Evolutionary conservation across 2,888 invertebrate genomes (phyloP), one percentile per base, ranked within the genome.

Genomic region (Tenthredo mesomela): DNA sequence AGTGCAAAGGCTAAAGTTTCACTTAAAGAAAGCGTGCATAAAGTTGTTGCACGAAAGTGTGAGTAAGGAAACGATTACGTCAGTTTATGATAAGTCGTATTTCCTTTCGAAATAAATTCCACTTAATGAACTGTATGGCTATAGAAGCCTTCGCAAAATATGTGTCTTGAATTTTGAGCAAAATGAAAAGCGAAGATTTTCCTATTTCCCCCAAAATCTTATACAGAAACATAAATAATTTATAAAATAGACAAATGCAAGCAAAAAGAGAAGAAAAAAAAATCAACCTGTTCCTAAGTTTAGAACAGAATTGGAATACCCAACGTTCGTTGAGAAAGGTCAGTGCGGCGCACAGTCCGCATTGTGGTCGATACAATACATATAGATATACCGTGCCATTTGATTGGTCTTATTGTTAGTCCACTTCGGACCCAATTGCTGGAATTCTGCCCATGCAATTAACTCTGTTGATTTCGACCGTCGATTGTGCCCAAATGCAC

Each of bases 271-370:
- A 77, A 18, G 10, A 2, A 50, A n/a, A 77, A 50, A 77, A 29
- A 21, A 3, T 50, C 6, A 25, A 50, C 7, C 18, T 33, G 25
- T 50, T 61, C 21, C 80, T 80, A 61, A n/a, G 80, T 37, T 80
- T 61, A 61, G 80, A 80, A 40, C 61, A 58, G 80, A 80, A 58
- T 80, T 40, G 40, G 61, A 80, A 80, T 50, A 80, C 21, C 58
- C 58, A 40, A 80, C 33, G 40, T 25, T 12, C 58, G 80, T 80
- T 80, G 21, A 40, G 80, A 80, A 80, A 80, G 80, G 80, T 80
- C 80, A 80, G 80, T 80, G 37, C 40, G 37, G 40, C 21, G 29
- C 7, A 54, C 29, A 29, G 50, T 29, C n/a, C 54, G 77, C 29
- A 77, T 54, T 54, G 80, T 58, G 25, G 61, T 80, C 80, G 77